These are phyloP conservation scores for Trissolcus basalis DNA, from an alignment of 1,140 invertebrate genomes.

Conservation along the genomic window DNA sequence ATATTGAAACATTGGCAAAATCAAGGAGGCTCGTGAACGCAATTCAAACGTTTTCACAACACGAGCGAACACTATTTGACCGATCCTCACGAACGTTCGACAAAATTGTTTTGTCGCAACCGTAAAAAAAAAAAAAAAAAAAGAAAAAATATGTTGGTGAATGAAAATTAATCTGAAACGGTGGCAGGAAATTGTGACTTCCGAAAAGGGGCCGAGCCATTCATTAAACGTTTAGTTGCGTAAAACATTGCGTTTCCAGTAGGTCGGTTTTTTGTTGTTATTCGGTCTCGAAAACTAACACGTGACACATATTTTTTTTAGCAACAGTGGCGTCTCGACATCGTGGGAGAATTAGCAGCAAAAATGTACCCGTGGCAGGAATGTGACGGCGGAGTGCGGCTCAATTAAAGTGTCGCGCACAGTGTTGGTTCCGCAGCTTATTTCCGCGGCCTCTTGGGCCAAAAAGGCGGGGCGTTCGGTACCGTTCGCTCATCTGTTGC, in stretches of 20 bases:
- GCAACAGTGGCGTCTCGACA: constrained; percentile 22
- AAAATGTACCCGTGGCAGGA: constrained; percentile 36
- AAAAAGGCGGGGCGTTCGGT: constrained; percentile 25
- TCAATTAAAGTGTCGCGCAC: constrained; percentile 37
- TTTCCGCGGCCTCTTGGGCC: constrained; percentile 17
- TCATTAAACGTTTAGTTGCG: constrained; percentile 8
- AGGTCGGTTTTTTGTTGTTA: constrained; percentile 8
- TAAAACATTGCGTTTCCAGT: constrained; percentile 26
- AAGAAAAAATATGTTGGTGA: too few relatives aligned
- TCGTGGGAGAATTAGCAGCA: constrained; percentile 37
- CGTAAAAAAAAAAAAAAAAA: too few relatives aligned
- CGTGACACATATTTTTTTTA: constrained; percentile 29
- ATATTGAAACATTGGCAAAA: too few relatives aligned
- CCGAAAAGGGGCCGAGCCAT: constrained; percentile 1
- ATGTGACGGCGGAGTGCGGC: constrained; percentile 26
- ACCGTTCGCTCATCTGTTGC: constrained; percentile 37
- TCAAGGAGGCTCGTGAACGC: too few relatives aligned
- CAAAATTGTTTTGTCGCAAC: too few relatives aligned
- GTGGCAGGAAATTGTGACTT: constrained; percentile 9
- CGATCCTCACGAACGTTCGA: too few relatives aligned
- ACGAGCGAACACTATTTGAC: too few relatives aligned
- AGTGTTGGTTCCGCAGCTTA: constrained; percentile 32
- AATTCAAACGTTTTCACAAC: too few relatives aligned
- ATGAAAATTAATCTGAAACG: too few relatives aligned
- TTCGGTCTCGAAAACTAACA: constrained; percentile 8